Conservation (phyloP, 1,140 invertebrate genomes). For the Sinella curviseta region DNA sequence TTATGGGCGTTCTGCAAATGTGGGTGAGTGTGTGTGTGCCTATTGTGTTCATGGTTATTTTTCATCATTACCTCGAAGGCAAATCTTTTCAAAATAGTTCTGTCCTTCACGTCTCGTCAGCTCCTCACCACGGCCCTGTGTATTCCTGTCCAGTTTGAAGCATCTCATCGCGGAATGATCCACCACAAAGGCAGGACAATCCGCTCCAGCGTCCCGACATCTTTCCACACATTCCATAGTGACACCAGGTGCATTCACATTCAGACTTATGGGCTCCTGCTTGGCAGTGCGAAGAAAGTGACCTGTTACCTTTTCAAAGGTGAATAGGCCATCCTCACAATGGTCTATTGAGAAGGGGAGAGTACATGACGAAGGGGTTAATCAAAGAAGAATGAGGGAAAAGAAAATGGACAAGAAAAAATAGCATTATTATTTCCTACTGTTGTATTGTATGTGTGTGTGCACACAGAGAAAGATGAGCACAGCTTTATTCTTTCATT, state of each 20-base stretch:
- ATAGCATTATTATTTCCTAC: neutral
- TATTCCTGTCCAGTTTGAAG: conserved; percentile 58
- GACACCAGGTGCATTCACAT: conserved; percentile 54
- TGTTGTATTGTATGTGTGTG: neutral
- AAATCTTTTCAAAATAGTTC: conserved; percentile 61
- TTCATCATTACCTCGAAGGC: conserved; percentile 55
- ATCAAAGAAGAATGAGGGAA: conserved; percentile 19
- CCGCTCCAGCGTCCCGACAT: conserved; percentile 55
- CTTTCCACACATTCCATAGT: conserved; percentile 54
- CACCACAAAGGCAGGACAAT: conserved; percentile 58
- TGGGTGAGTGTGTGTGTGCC: too few relatives aligned
- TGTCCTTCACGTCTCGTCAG: conserved; percentile 55
- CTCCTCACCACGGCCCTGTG: conserved; percentile 57
- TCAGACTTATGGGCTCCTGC: conserved; percentile 54
- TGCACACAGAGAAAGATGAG: too few relatives aligned
- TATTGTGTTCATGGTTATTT: too few relatives aligned
- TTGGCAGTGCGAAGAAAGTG: conserved; percentile 57
- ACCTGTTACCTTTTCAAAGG: conserved; percentile 60
- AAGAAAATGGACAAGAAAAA: neutral
- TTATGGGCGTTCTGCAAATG: too few relatives aligned
- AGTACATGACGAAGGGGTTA: too few relatives aligned
- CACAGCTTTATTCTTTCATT: too few relatives aligned
- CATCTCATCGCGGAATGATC: conserved; percentile 58
- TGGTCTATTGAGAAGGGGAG: conserved; percentile 52
- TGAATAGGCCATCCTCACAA: conserved; percentile 58